These are phyloP conservation scores for Drosophila tsacasi DNA, from an alignment of 1,140 invertebrate genomes.

Conservation along the genomic window DNA sequence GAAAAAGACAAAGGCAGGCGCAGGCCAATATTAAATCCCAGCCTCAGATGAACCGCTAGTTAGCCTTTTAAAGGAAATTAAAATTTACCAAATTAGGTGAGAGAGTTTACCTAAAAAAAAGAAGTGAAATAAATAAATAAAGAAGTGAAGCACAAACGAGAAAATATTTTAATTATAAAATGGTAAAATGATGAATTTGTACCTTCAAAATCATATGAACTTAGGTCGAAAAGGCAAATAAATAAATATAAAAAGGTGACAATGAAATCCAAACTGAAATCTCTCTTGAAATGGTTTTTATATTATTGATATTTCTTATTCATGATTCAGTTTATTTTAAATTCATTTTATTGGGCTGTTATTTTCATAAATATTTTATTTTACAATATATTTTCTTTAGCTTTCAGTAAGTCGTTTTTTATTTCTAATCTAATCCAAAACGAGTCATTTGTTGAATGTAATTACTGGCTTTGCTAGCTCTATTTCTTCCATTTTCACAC, in stretches of 20 bases:
- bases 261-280: too few species aligned
- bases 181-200: background rate
- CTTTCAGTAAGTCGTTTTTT: background rate
- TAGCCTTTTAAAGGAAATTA: background rate
- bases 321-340: too few species aligned
- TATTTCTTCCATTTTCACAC: constrained; percentile 7
- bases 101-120: background rate
- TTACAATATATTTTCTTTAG: background rate
- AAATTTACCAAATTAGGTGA: background rate
- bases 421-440: background rate
- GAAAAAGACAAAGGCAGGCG: constrained; percentile 13
- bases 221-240: too few species aligned
- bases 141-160: background rate
- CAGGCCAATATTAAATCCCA: constrained; percentile 21
- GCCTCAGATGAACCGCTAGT: background rate
- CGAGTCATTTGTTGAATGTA: constrained; percentile 8
- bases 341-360: too few species aligned
- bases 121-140: background rate
- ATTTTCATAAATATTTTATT: background rate
- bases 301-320: too few species aligned
- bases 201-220: background rate
- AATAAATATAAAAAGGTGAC: too few species aligned
- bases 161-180: background rate
- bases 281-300: too few species aligned
- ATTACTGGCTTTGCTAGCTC: constrained; percentile 2